These are phyloP conservation scores for Galbula dea DNA, from an alignment of 2,113 vertebrate species.

Conservation along the genomic window DNA sequence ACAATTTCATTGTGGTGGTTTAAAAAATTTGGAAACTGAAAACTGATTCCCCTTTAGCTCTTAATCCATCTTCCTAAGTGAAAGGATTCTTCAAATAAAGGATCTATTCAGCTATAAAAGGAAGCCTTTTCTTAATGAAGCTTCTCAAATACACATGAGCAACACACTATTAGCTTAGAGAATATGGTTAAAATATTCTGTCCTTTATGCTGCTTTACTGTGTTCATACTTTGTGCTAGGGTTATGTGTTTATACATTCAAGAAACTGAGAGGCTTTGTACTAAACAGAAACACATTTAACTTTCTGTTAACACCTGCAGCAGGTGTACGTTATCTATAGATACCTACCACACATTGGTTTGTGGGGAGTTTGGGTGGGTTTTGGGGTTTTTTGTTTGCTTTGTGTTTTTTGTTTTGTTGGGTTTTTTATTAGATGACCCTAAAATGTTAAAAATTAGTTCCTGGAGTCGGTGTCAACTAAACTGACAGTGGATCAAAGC, in stretches of 20 bases:
- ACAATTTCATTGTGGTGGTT: neutral
- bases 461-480: conserved; percentile 47
- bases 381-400: no score
- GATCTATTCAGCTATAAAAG: neutral
- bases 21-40: neutral
- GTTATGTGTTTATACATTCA: neutral
- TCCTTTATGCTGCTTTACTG: neutral
- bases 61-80: neutral
- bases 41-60: neutral
- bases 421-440: neutral
- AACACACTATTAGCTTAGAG: neutral
- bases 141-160: neutral
- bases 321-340: neutral
- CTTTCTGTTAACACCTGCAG: neutral
- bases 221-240: neutral
- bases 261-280: neutral
- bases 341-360: neutral
- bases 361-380: no score
- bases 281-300: neutral
- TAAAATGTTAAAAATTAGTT: conserved; percentile 68
- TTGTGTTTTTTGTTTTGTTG: no score
- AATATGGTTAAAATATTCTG: neutral
- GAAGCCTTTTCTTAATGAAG: neutral
- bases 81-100: neutral
- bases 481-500: conserved; percentile 66